A percentile compares a stretch with the other conserved stretches of the same genome.
phyloP scores from a whole-genome alignment of 2,113 vertebrate genomes.

The Rhegmatorhina hoffmannsi region DNA sequence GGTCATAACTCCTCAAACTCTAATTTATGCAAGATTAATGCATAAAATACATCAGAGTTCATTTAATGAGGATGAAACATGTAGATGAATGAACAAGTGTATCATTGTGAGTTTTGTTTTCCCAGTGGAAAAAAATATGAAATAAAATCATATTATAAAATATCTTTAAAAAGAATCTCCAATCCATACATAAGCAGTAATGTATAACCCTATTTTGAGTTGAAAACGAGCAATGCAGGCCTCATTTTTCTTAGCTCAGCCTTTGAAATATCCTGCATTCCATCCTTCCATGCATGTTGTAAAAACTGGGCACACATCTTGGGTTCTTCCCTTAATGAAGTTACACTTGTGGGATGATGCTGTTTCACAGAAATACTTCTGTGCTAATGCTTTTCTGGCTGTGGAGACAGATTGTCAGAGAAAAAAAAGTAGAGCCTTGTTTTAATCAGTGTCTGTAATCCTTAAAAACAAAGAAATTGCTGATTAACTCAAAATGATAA shows the following conservation, averaged over 20 bases:
- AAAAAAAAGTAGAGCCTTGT: background rate
- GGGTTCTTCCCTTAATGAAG: background rate
- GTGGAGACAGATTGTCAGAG: background rate
- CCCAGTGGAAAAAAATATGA: slow-evolving; percentile 63
- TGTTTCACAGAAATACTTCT: background rate
- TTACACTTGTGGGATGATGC: background rate
- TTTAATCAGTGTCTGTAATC: background rate
- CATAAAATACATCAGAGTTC: slow-evolving; percentile 1
- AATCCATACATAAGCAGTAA: slow-evolving; percentile 60
- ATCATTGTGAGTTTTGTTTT: slow-evolving; percentile 47
- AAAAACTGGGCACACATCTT: background rate
- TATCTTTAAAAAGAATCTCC: slow-evolving; percentile 2
- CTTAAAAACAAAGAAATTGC: slow-evolving; percentile 13
- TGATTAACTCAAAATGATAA: background rate
- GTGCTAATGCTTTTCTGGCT: background rate
- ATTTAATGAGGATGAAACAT: slow-evolving; percentile 47
- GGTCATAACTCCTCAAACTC: slow-evolving; percentile 35
- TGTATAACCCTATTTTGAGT: slow-evolving; percentile 65
- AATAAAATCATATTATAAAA: slow-evolving; percentile 65
- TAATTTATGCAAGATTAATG: slow-evolving; percentile 50
- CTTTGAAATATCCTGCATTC: background rate
- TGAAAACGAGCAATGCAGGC: slow-evolving; percentile 49
- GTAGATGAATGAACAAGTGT: slow-evolving; percentile 21
- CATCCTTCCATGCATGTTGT: background rate
- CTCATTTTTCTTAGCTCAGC: background rate